Conservation (phyloP, 2,888 invertebrate genomes). For the Cataglyphis albicans region DNA sequence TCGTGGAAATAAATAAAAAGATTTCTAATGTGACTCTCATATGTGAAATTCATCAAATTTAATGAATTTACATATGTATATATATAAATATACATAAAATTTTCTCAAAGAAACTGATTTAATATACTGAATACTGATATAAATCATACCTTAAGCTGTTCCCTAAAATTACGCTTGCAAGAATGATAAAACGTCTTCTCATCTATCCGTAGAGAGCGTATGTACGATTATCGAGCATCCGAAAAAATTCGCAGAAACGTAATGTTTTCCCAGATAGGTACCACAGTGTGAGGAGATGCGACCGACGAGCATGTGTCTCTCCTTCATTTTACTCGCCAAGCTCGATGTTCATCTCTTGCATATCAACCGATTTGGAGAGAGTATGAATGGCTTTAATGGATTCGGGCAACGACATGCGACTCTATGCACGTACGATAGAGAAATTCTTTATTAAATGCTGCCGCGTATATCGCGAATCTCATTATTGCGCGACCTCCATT, state of each 20-base stretch:
- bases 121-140: neutral
- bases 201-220: neutral
- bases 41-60: neutral
- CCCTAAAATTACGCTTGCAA: neutral
- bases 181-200: neutral
- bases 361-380: constrained; percentile 31
- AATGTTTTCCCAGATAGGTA: neutral
- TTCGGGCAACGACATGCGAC: constrained; percentile 37
- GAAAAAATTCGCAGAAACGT: constrained; percentile 1
- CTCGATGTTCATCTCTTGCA: constrained; percentile 43
- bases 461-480: constrained; percentile 57
- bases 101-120: neutral
- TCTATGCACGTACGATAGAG: constrained; percentile 51
- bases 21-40: neutral
- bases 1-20: neutral
- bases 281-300: constrained; percentile 12
- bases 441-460: constrained; percentile 68
- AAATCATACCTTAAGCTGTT: neutral
- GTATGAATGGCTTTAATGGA: constrained; percentile 62
- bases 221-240: neutral
- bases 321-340: constrained; percentile 74
- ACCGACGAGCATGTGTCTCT: constrained; percentile 73
- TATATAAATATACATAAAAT: too few relatives aligned
- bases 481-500: constrained; percentile 78
- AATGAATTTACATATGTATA: neutral